Evolutionary conservation across 2,113 vertebrate genomes (phyloP).

Genomic region (Aythya baeri): DNA sequence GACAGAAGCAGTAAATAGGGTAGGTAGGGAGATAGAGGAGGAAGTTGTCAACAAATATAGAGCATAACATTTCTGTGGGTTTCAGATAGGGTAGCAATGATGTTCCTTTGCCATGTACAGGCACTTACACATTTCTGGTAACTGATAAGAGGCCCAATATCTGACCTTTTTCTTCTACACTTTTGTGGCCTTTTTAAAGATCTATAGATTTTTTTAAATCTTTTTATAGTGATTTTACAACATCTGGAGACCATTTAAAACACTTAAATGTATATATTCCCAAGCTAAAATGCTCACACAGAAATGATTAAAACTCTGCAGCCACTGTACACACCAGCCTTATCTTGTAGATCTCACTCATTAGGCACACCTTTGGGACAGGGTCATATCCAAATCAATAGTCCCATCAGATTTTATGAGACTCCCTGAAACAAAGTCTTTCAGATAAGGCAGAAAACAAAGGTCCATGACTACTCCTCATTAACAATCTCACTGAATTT

Average conservation of each 20-base stretch:
- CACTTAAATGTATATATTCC: background rate
- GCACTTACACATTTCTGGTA: background rate
- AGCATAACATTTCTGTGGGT: background rate
- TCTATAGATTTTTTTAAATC: background rate
- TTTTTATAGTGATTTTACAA: background rate
- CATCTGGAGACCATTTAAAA: background rate
- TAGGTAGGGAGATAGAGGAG: background rate
- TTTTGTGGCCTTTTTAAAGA: background rate
- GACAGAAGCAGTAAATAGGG: background rate
- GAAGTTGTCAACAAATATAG: background rate
- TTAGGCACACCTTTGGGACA: background rate
- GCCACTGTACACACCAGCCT: background rate
- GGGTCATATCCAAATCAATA: background rate
- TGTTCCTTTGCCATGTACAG: background rate
- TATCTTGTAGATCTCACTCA: background rate
- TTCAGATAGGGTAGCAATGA: background rate
- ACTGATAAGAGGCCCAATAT: background rate
- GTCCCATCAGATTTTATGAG: background rate
- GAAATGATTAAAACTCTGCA: background rate
- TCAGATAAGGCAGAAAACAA: background rate
- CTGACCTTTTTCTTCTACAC: background rate
- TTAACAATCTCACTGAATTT: background rate
- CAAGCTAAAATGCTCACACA: rapidly evolving
- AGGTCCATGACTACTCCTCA: background rate
- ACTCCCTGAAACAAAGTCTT: background rate